phyloP scores from a whole-genome alignment of 2,797 vertebrate species.

The Podarcis lilfordi region DNA sequence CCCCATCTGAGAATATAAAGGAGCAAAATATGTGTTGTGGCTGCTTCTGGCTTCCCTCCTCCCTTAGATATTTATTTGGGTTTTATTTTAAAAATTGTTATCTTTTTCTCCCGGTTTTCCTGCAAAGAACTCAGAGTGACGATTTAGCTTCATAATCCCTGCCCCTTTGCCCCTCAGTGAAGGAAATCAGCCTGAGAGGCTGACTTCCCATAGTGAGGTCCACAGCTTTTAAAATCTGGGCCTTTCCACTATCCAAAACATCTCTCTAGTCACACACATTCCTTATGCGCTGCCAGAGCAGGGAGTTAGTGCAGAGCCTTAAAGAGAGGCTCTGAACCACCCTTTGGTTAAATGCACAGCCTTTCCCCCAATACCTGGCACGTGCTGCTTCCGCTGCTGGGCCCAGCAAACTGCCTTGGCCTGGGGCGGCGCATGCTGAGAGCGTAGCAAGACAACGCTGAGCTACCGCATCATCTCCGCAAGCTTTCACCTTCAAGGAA shows the following conservation, averaged over 20 bases:
- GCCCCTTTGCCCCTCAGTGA: too few species aligned
- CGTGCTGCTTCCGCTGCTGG: constrained; percentile 91
- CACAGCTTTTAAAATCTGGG: too few species aligned
- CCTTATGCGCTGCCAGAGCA: not conserved
- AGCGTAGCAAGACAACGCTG: constrained; percentile 85
- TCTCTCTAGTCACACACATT: not conserved
- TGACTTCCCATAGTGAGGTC: not conserved
- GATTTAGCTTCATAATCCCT: not conserved
- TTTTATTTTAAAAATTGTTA: not conserved
- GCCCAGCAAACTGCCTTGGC: constrained; percentile 89
- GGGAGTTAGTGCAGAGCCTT: not conserved
- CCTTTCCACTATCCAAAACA: not conserved
- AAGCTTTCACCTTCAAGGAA: too few species aligned
- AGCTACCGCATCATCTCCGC: constrained; percentile 65
- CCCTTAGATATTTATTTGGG: not conserved
- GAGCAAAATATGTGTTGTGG: not conserved
- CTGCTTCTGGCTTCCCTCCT: not conserved
- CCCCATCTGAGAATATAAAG: too few species aligned
- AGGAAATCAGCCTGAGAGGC: not conserved
- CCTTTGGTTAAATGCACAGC: constrained; percentile 11
- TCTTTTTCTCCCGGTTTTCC: not conserved
- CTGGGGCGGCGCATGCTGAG: constrained; percentile 86
- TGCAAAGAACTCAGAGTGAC: not conserved
- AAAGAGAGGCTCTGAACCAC: too few species aligned
- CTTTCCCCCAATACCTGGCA: constrained; percentile 79